These are phyloP conservation scores for Timema podura DNA, from an alignment of 2,888 invertebrate species.

Conservation along the genomic window DNA sequence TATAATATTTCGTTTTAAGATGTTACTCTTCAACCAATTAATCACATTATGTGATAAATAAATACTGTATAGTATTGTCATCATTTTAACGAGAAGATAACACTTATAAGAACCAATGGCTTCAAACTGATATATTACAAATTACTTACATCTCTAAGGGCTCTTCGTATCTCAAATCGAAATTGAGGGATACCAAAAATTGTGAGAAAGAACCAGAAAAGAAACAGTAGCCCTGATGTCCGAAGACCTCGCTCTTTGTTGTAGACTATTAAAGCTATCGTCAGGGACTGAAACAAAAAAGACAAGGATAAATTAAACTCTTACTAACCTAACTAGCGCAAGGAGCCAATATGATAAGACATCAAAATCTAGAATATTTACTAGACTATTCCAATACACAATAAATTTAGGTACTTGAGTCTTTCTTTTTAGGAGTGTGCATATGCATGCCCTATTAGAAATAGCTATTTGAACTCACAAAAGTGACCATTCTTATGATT, in stretches of 20 bases:
- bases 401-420: too few species aligned
- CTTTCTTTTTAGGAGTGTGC: too few species aligned
- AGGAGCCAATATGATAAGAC: not conserved
- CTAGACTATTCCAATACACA: too few species aligned
- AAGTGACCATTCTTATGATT: constrained; percentile 69
- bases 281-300: constrained; percentile 57
- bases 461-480: constrained; percentile 85
- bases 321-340: not conserved
- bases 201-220: constrained; percentile 82
- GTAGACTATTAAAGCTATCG: constrained; percentile 65
- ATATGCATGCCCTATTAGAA: too few species aligned
- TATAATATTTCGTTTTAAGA: too few species aligned
- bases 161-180: constrained; percentile 8
- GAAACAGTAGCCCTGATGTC: constrained; percentile 86
- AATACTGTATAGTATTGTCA: too few species aligned
- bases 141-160: not conserved
- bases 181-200: constrained; percentile 54
- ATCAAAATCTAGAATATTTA: not conserved
- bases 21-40: too few species aligned
- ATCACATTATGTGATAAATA: too few species aligned
- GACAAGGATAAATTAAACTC: constrained; percentile 5
- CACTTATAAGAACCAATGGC: not conserved
- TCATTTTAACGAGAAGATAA: not conserved
- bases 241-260: constrained; percentile 82
- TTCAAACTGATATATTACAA: not conserved